Percentiles rank a stretch among this genome's conserved stretches.
Evolutionary conservation across 1,140 invertebrate genomes (phyloP).

Genomic region (Diorhabda sublineata): DNA sequence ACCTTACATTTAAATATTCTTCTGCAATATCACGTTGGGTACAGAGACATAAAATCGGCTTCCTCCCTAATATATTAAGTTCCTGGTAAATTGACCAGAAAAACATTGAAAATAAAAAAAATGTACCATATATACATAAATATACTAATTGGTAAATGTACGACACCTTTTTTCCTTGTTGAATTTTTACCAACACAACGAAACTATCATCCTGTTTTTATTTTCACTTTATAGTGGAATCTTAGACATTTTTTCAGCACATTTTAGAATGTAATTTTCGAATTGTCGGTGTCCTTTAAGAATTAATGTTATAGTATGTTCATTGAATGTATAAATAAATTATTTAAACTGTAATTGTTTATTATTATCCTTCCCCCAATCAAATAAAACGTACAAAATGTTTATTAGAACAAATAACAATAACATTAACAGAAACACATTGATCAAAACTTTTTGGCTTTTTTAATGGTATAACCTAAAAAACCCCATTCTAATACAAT

Average conservation of each 20-base stretch:
- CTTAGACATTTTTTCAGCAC: constrained; percentile 30
- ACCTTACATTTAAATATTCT: too few relatives aligned
- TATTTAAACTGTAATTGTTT: constrained; percentile 22
- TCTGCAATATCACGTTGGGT: too few relatives aligned
- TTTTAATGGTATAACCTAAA: too few relatives aligned
- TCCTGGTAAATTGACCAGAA: too few relatives aligned
- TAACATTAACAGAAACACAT: too few relatives aligned
- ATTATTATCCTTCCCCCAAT: background rate
- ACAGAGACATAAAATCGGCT: too few relatives aligned
- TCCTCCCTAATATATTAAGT: too few relatives aligned
- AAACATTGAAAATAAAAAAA: background rate
- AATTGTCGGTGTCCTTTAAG: constrained; percentile 42
- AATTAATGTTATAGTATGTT: constrained; percentile 43
- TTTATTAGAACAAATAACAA: too few relatives aligned
- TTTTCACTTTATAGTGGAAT: constrained; percentile 24
- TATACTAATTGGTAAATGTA: constrained; percentile 15
- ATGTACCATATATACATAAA: constrained; percentile 20
- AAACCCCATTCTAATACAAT: too few relatives aligned
- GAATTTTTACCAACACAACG: constrained; percentile 24
- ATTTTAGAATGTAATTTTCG: constrained; percentile 35
- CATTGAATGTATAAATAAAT: constrained; percentile 38
- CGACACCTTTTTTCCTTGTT: constrained; percentile 9
- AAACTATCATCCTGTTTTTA: constrained; percentile 23
- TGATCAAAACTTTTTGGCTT: too few relatives aligned
- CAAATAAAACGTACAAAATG: background rate